phyloP scores from a whole-genome alignment of 2,113 vertebrate species.

The Parus major region DNA sequence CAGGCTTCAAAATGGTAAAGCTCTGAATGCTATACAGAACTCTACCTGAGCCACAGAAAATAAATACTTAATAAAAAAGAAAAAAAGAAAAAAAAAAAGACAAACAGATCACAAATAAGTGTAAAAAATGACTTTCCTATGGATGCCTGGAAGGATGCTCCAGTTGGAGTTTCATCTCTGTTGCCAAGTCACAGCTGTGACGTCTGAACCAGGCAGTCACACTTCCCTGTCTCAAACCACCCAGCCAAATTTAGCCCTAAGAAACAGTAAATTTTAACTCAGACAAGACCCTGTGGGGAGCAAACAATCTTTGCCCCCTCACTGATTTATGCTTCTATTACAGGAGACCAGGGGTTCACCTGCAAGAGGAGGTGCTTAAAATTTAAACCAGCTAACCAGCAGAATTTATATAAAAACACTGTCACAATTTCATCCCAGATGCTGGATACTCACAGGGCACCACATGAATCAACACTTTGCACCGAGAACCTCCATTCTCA shows the following conservation, averaged over 20 bases:
- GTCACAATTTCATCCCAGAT: not conserved
- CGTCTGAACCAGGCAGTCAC: not conserved
- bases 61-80: not conserved
- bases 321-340: not conserved
- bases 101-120: not conserved
- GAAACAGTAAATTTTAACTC: not conserved
- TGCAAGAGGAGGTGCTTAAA: not conserved
- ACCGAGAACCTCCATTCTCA: not conserved
- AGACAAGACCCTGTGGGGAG: not conserved
- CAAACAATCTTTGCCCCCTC: not conserved
- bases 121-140: not conserved
- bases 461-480: not conserved
- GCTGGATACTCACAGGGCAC: not conserved
- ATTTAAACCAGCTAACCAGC: not conserved
- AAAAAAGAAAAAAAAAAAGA: not conserved
- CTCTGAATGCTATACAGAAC: not conserved
- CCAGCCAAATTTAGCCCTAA: not conserved
- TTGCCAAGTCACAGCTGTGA: not conserved
- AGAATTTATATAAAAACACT: not conserved
- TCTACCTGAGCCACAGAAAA: not conserved
- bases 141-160: not conserved
- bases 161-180: not conserved
- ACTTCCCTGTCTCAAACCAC: not conserved
- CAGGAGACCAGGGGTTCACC: not conserved
- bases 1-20: not conserved